Percentiles rank a stretch among this genome's conserved stretches.
phyloP scores from a whole-genome alignment of 2,888 invertebrate genomes.

The Abscondita cerata region DNA sequence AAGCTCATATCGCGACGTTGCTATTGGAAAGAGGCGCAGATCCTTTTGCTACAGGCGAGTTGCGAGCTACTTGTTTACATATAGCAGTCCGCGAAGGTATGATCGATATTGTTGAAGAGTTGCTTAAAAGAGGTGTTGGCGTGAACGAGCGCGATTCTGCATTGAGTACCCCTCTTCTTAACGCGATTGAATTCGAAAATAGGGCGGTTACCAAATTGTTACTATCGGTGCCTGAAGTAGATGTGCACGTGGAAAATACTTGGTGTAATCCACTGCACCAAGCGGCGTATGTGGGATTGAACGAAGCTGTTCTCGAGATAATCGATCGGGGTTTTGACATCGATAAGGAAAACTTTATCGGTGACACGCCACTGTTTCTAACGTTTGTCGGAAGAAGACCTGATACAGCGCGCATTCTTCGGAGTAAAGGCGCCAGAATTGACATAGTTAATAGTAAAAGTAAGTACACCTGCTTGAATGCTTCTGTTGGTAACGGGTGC shows the following conservation, averaged over 20 bases:
- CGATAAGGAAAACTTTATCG: neutral
- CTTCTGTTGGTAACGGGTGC: too few species aligned
- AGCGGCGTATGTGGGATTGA: neutral
- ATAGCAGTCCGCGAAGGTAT: neutral
- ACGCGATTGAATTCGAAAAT: neutral
- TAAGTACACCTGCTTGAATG: too few species aligned
- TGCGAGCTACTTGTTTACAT: neutral
- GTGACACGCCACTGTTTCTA: neutral
- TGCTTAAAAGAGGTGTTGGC: neutral
- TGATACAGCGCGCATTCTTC: neutral
- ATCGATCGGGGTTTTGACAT: constrained; percentile 2
- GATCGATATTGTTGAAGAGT: neutral
- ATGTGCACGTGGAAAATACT: neutral
- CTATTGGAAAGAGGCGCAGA: neutral
- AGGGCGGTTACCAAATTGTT: neutral
- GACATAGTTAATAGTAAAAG: neutral
- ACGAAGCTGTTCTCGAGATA: neutral
- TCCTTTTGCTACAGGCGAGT: neutral
- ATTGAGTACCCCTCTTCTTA: neutral
- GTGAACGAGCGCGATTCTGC: neutral
- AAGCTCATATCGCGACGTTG: neutral
- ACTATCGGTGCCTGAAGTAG: neutral
- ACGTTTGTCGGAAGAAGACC: neutral
- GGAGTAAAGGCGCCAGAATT: neutral
- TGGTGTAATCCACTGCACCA: neutral